Percentiles rank a stretch among this genome's conserved stretches.
phyloP scores from a whole-genome alignment of 2,888 invertebrate species.

The Pollenia amentaria region DNA sequence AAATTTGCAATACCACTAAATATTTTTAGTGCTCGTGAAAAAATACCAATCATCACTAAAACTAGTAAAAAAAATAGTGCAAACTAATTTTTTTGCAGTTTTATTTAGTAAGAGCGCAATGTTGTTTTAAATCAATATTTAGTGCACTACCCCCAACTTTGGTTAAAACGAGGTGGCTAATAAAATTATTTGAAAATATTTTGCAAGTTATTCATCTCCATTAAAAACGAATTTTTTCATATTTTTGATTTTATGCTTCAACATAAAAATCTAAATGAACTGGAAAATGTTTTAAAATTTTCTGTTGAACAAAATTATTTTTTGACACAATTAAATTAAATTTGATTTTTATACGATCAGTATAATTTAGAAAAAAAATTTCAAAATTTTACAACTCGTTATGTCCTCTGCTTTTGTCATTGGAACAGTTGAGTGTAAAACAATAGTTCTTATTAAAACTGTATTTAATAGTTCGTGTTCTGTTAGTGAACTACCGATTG shows the following conservation, averaged over 20 bases:
- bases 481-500: no score
- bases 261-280: background rate
- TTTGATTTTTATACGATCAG: constrained; percentile 29
- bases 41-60: no score
- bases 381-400: constrained; percentile 40
- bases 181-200: background rate
- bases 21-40: no score
- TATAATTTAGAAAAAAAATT: constrained; percentile 37
- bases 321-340: constrained; percentile 50
- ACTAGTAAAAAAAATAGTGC: no score
- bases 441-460: background rate
- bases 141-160: no score
- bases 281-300: constrained; percentile 14
- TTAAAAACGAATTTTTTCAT: background rate
- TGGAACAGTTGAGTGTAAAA: background rate
- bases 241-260: background rate
- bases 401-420: background rate
- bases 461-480: background rate
- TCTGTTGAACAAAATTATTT: constrained; percentile 32
- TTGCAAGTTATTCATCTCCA: background rate
- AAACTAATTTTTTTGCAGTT: no score
- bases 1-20: no score
- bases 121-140: no score
- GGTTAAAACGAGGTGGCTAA: no score
- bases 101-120: no score